Evolutionary conservation across 2,888 invertebrate species (phyloP).

Genomic region (Drosophila austrosaltans): DNA sequence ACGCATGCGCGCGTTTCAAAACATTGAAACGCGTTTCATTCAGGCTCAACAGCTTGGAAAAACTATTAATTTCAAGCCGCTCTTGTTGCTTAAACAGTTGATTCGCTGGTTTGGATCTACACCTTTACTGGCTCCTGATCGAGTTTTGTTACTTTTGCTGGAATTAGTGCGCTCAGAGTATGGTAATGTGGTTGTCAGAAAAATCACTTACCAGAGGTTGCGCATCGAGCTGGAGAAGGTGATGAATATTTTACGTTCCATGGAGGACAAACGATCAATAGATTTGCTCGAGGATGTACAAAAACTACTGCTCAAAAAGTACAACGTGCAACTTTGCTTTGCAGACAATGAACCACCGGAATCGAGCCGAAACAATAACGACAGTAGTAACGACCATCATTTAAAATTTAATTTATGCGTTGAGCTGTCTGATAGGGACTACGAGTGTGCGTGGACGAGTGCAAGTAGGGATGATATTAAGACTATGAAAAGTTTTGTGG

Average conservation of each 20-base stretch:
- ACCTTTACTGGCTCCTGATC: conserved; percentile 70
- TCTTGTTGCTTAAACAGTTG: conserved; percentile 79
- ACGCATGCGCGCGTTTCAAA: conserved; percentile 78
- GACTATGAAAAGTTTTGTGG: conserved; percentile 72
- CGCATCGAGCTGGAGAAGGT: conserved; percentile 78
- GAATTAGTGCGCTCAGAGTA: conserved; percentile 76
- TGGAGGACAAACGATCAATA: conserved; percentile 9
- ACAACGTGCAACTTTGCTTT: conserved; percentile 6
- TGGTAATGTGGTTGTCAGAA: conserved; percentile 56
- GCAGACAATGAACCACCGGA: neutral
- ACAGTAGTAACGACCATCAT: neutral
- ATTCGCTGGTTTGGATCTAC: conserved; percentile 81
- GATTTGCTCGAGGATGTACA: conserved; percentile 65
- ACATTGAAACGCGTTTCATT: conserved; percentile 76
- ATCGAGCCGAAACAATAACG: neutral
- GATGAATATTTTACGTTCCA: conserved; percentile 55
- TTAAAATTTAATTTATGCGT: neutral
- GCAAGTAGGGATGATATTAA: conserved; percentile 72
- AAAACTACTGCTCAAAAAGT: conserved; percentile 41
- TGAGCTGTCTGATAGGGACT: conserved; percentile 49
- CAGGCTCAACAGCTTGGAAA: conserved; percentile 72
- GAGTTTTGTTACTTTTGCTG: conserved; percentile 75
- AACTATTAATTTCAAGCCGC: conserved; percentile 73
- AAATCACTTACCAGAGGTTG: conserved; percentile 68
- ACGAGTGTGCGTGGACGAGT: conserved; percentile 78